Conservation (phyloP, 2,888 invertebrate species). For the Erebia ligea region DNA sequence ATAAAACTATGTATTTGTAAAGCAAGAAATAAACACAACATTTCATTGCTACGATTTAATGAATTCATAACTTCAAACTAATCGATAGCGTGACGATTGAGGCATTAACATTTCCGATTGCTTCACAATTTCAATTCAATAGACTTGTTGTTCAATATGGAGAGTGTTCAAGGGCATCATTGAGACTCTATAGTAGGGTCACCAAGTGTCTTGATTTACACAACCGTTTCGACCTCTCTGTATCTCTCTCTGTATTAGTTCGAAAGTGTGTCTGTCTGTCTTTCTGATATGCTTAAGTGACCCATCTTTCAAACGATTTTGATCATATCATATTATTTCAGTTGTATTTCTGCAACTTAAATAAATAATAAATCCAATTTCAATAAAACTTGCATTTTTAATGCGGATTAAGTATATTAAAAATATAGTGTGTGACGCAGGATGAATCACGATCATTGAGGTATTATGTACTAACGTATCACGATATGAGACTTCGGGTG, state of each 20-base stretch:
- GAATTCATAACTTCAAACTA: conserved; percentile 14
- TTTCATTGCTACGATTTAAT: conserved; percentile 8
- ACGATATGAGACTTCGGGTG: no score
- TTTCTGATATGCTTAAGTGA: background rate
- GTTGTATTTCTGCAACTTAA: no score
- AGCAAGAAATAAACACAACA: conserved; percentile 2
- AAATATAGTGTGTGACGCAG: no score
- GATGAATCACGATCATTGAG: no score
- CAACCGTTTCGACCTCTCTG: background rate
- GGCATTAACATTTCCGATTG: conserved; percentile 44
- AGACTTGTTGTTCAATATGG: conserved; percentile 58
- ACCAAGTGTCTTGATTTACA: conserved; percentile 35
- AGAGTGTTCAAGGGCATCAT: conserved; percentile 54
- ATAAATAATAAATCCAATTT: no score
- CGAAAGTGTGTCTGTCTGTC: background rate
- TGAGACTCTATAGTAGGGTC: conserved; percentile 37
- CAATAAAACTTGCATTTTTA: no score
- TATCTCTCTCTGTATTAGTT: background rate
- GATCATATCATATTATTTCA: no score
- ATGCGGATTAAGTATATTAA: no score
- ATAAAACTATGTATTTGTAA: background rate
- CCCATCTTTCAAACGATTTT: background rate
- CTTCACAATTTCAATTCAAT: conserved; percentile 54
- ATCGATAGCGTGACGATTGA: conserved; percentile 17
- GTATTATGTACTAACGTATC: no score